Base-by-base conservation (phyloP, 2,113 vertebrate species). In the Nothoprocta pentlandii region DNA sequence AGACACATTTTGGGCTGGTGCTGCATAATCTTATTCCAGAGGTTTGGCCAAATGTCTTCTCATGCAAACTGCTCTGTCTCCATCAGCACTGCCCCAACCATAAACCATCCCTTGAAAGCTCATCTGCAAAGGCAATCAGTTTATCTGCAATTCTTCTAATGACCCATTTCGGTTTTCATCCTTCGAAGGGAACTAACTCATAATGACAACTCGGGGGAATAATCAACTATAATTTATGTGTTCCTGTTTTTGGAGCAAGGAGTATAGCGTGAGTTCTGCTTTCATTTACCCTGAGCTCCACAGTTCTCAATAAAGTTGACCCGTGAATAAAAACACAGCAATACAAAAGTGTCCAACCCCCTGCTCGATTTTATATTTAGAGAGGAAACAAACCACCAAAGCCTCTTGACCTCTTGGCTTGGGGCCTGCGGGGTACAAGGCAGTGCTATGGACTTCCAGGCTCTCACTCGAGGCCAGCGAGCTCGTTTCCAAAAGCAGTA, bases 111-210 rank as follows among this genome's bases (percentile, higher is more conserved):
- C 95, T 80, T 5, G 9, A 93, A 83, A 95, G 74, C 67, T 92
- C 86, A 75, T 96, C 90, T 95, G 89, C 94, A 96, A 93, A 93
- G 62, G 89, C 96, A 94, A 95, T 91, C 92, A 76, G 66, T 94
- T 95, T 92, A 92, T 91, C 91, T 1, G 3, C 0, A 13, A 47
- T 92, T 80, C 74, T 92, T 95, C 83, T 94, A 96, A 96, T 94
- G 95, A 96, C 92, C 92, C 84, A 92, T 95, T 96, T 96, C 94
- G 94, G 94, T 96, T 92, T 95, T 91, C 89, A 95, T 92, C 85
- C 62, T 89, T 94, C 58, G 61, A 79, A 91, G 80, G 53, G 66
- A 96, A 54, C 86, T 93, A 96, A 96, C 92, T 58, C 78, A 90
- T 95, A 94, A 95, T 91, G 92, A 95, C 92, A 92, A 53, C 95